Evolutionary conservation across 2,113 vertebrate genomes (phyloP).

Genomic region (Neomonachus schauinslandi): DNA sequence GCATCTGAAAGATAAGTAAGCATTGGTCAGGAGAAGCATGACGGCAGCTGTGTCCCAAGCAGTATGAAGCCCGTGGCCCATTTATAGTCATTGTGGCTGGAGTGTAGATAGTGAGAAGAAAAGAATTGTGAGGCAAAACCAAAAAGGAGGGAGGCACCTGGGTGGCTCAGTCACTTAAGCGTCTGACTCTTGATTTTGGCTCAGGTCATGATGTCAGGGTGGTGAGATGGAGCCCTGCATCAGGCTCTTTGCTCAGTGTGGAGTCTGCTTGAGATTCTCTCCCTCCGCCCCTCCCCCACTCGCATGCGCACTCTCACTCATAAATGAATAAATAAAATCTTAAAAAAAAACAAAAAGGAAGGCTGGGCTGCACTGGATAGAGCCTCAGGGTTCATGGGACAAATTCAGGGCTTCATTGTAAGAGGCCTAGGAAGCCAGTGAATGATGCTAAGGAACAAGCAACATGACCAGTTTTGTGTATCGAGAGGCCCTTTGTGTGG

Average conservation of each 20-base stretch:
- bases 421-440: background rate
- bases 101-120: background rate
- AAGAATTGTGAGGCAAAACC: background rate
- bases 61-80: background rate
- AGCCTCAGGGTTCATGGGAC: background rate
- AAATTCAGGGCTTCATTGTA: background rate
- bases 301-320: background rate
- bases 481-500: background rate
- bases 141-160: background rate
- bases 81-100: background rate
- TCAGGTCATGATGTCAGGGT: background rate
- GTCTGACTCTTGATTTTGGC: background rate
- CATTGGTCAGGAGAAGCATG: background rate
- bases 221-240: background rate
- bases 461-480: background rate
- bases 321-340: background rate
- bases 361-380: background rate
- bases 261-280: background rate
- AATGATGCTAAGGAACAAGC: background rate
- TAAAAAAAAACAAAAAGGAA: background rate
- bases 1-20: background rate
- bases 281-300: background rate
- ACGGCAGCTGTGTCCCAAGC: background rate
- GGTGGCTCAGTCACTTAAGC: background rate
- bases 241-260: background rate